phyloP scores from a whole-genome alignment of 2,113 vertebrate genomes.

The Vicugna pacos region DNA sequence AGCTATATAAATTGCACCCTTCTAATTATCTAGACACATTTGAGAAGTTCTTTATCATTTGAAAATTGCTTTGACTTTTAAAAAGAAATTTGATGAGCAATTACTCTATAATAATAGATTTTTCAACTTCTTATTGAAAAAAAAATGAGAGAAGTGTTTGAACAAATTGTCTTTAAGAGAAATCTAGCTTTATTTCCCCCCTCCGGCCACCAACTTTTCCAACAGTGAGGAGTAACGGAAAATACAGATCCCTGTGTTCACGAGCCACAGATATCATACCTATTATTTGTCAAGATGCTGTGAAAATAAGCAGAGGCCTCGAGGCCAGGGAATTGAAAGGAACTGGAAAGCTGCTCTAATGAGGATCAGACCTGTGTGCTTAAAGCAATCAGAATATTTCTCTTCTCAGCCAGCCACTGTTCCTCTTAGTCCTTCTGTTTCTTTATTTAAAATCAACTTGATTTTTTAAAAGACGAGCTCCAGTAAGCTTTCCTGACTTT shows the following conservation, averaged over 20 bases:
- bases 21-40: conserved; percentile 83
- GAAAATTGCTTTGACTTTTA: conserved; percentile 84
- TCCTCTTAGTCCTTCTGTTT: neutral
- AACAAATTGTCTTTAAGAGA: conserved; percentile 70
- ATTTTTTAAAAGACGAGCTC: neutral
- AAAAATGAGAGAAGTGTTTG: conserved; percentile 67
- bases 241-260: neutral
- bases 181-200: neutral
- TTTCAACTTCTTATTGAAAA: conserved; percentile 79
- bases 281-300: conserved; percentile 15
- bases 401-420: neutral
- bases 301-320: neutral
- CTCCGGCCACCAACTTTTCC: conserved; percentile 64
- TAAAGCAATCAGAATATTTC: neutral
- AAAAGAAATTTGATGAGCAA: conserved; percentile 84
- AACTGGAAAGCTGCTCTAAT: neutral
- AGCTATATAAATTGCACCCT: conserved; percentile 71
- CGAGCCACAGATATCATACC: conserved; percentile 31
- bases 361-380: neutral
- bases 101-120: conserved; percentile 84
- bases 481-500: neutral
- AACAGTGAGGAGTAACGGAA: conserved; percentile 4
- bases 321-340: neutral
- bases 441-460: neutral
- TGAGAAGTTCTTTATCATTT: conserved; percentile 83